Base-by-base conservation (phyloP, 2,797 vertebrate species). In the Phrynocephalus vlangalii region DNA sequence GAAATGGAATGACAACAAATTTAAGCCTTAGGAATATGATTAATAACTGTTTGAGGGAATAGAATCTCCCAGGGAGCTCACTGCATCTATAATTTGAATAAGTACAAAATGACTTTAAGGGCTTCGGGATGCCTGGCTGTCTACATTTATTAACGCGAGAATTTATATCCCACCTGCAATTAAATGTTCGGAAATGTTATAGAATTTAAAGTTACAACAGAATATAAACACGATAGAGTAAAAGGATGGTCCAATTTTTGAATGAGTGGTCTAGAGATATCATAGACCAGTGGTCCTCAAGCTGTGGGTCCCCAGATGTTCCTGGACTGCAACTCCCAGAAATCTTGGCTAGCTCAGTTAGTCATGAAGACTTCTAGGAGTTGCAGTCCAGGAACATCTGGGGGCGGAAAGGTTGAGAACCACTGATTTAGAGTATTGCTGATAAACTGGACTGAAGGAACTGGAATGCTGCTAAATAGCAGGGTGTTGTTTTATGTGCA, bases 1-100 rank as follows among this genome's bases (percentile, higher is more conserved):
- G 79, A 50, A 92, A 26, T 68, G 8, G 79, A 76, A 18, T 73
- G 66, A 50, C 75, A 71, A 90, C 66, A n/a, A 81, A 3, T 86
- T 71, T 90, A 85, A 84, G 22, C 10, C 13, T 72, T 28, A 52
- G 72, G 63, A 90, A 30, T 66, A 20, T 67, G 24, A 22, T 77
- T 16, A 24, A 71, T 38, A 73, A 78, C 44, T 52, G 26, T 81
- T 33, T 87, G 8, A 72, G 91, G 71, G 24, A 86, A 91, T 9
- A 28, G 0, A 2, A 9, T 91, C 70, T 33, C n/a, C 5, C 15
- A 48, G 73, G 44, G 16, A 18, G 24, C 16, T 87, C 88, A 85
- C 28, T 6, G 84, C 48, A 87, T 89, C 70, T 79, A 33, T 2
- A 85, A 83, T 90, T 86, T 91, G 50, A 78, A 0, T 1, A 63